Conservation (phyloP, 2,113 vertebrate species). For the Phainopepla nitens region DNA sequence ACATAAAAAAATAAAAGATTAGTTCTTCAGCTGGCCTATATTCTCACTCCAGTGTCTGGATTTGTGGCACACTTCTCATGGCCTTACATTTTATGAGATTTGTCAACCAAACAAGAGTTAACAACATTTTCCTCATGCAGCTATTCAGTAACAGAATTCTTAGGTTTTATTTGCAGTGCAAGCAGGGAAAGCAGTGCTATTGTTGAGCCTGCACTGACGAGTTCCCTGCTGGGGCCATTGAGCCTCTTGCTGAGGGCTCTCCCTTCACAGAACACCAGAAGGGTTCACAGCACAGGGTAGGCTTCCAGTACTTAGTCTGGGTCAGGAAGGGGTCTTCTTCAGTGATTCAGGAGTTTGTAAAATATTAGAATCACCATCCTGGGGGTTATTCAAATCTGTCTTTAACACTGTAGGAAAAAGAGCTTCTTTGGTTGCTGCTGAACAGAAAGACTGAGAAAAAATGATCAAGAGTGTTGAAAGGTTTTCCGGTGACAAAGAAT, state of each 20-base stretch:
- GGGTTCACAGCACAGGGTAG: neutral
- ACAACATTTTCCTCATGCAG: neutral
- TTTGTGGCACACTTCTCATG: neutral
- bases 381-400: neutral
- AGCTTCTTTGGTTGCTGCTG: neutral
- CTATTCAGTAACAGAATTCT: neutral
- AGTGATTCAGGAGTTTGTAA: neutral
- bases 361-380: neutral
- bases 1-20: neutral
- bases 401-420: neutral
- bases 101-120: neutral
- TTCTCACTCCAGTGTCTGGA: neutral
- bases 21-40: neutral
- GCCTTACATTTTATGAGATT: neutral
- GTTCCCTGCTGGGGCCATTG: neutral
- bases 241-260: neutral
- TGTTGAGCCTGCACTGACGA: neutral
- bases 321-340: neutral
- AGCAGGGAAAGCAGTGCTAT: neutral
- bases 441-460: neutral
- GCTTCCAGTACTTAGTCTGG: accelerated
- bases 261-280: neutral
- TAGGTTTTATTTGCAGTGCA: neutral
- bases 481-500: neutral
- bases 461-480: neutral